Percentiles rank a stretch among this genome's conserved stretches.
These are phyloP conservation scores for Homarus gammarus DNA, from an alignment of 2,888 invertebrate genomes.

Conservation along the genomic window DNA sequence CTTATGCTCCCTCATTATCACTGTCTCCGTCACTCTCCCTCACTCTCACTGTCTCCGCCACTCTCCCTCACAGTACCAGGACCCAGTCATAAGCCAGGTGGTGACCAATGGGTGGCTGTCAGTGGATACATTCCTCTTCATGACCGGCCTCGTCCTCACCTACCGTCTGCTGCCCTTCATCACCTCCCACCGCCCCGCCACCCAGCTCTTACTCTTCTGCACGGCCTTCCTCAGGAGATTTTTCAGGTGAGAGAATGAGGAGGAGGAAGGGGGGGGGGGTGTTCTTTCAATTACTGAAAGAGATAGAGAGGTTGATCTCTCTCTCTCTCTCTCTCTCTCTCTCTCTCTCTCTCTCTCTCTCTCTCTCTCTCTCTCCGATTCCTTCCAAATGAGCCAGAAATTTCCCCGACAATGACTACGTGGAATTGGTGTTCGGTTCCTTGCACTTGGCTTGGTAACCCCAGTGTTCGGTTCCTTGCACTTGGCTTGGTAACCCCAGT, in stretches of 20 bases:
- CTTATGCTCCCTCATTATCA: not conserved
- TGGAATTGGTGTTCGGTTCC: too few relatives aligned
- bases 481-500: too few relatives aligned
- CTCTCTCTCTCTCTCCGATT: not conserved
- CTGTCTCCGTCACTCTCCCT: not conserved
- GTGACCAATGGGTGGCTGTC: slow-evolving; percentile 37
- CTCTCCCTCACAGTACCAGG: slow-evolving; percentile 31
- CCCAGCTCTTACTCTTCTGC: not conserved
- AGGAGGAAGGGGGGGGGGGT: too few relatives aligned
- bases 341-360: not conserved
- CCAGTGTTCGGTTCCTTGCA: too few relatives aligned
- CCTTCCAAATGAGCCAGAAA: too few relatives aligned
- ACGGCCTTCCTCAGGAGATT: slow-evolving; percentile 25
- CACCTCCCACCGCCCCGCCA: not conserved
- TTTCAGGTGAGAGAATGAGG: slow-evolving; percentile 20
- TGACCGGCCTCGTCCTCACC: slow-evolving; percentile 8
- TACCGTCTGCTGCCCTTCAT: slow-evolving; percentile 30
- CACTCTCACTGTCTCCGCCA: not conserved
- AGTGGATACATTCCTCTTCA: slow-evolving; percentile 36
- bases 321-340: not conserved
- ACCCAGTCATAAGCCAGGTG: slow-evolving; percentile 24
- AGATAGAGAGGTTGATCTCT: not conserved
- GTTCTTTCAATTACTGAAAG: too few relatives aligned
- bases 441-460: too few relatives aligned
- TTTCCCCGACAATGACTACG: too few relatives aligned